phyloP scores from a whole-genome alignment of 2,113 vertebrate genomes.

The Aspiorhynchus laticeps region DNA sequence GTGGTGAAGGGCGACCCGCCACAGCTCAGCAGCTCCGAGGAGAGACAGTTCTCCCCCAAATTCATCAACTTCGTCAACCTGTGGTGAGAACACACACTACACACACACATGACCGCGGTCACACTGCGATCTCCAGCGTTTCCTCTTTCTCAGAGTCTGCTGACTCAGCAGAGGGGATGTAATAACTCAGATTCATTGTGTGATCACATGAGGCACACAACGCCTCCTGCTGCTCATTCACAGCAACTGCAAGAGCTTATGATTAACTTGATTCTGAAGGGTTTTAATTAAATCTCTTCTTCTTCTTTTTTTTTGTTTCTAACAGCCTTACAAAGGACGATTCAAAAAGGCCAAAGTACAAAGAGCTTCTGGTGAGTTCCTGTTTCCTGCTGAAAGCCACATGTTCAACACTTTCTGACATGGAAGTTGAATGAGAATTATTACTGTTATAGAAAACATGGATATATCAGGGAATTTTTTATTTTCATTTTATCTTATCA shows the following conservation, averaged over 20 bases:
- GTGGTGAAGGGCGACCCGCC: slow-evolving; percentile 98
- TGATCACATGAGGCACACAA: background rate
- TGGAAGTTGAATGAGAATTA: background rate
- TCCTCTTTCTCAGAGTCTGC: background rate
- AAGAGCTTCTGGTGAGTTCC: slow-evolving; percentile 94
- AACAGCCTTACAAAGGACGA: slow-evolving; percentile 99
- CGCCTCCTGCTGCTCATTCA: slow-evolving; percentile 28
- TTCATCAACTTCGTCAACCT: slow-evolving; percentile 99
- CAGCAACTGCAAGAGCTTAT: background rate
- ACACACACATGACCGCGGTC: background rate
- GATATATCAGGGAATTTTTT: background rate
- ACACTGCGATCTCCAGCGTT: background rate
- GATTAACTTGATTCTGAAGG: background rate
- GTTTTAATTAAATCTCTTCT: background rate
- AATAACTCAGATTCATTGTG: background rate
- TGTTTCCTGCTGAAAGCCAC: background rate
- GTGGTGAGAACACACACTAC: slow-evolving; percentile 83
- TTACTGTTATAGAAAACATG: background rate
- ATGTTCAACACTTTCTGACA: background rate
- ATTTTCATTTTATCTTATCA: too few species aligned
- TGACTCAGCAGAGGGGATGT: background rate
- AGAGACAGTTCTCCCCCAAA: slow-evolving; percentile 94
- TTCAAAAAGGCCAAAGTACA: slow-evolving; percentile 99
- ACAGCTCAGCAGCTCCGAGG: slow-evolving; percentile 96
- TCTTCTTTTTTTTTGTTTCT: background rate